Evolutionary conservation across 1,140 invertebrate species (phyloP).

Genomic region (Acyrthosiphon pisum): DNA sequence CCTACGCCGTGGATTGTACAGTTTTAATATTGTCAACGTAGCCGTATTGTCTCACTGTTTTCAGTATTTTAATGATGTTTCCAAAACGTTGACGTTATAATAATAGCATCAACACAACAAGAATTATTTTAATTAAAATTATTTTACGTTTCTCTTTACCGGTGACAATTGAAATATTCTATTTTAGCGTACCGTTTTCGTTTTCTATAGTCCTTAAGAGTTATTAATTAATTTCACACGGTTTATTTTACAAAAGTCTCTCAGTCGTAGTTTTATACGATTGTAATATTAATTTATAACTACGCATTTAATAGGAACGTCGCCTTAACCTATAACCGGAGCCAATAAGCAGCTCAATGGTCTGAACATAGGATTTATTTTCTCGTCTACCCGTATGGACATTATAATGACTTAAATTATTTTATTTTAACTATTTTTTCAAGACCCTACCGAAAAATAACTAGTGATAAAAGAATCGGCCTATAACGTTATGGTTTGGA

Average conservation of each 20-base stretch:
- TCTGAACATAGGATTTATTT: background rate
- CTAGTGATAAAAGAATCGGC: background rate
- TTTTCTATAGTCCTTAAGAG: background rate
- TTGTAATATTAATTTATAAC: background rate
- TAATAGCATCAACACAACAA: background rate
- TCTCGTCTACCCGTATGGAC: background rate
- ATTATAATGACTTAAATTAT: background rate
- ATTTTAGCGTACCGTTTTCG: background rate
- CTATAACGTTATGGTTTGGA: background rate
- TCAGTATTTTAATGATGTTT: slow-evolving; percentile 4
- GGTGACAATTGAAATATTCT: background rate
- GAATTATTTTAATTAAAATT: slow-evolving; percentile 11
- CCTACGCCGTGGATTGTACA: background rate
- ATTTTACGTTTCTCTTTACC: background rate
- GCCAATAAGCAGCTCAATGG: background rate
- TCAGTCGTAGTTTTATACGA: background rate
- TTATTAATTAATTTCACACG: slow-evolving; percentile 1
- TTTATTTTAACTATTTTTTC: background rate
- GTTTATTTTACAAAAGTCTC: background rate
- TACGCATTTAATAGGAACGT: background rate
- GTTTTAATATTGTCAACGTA: background rate
- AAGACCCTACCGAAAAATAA: background rate
- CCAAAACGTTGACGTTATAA: background rate
- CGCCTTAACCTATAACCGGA: background rate
- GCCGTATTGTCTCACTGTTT: background rate